A percentile compares a stretch with the other conserved stretches of the same genome.
Evolutionary conservation across 1,140 invertebrate species (phyloP).

Genomic region (Penaeus vannamei): DNA sequence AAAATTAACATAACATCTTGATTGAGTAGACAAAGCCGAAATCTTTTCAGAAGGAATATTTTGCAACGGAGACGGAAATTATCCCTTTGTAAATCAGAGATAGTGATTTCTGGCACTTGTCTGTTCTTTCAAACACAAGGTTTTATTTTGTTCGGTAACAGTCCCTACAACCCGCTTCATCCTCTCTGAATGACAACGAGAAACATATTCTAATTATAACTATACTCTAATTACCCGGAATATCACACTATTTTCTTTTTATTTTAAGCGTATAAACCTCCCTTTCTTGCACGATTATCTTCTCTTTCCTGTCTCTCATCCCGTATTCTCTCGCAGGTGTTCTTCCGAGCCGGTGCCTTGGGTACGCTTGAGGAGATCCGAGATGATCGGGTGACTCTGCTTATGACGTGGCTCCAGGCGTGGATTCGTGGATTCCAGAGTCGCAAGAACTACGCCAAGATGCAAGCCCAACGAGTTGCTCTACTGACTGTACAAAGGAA

Average conservation of each 20-base stretch:
- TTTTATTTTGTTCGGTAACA: too few species aligned
- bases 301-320: neutral
- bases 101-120: too few species aligned
- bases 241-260: neutral
- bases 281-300: neutral
- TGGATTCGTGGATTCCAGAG: conserved; percentile 88
- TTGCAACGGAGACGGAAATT: too few species aligned
- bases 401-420: conserved; percentile 98
- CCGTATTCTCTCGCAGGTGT: conserved; percentile 81
- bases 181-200: too few species aligned
- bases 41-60: too few species aligned
- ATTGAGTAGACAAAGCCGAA: too few species aligned
- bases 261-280: neutral
- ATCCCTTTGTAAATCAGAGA: too few species aligned
- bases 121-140: too few species aligned
- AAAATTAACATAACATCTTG: too few species aligned
- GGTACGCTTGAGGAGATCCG: conserved; percentile 99
- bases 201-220: too few species aligned
- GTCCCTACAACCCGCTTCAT: too few species aligned
- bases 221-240: too few species aligned
- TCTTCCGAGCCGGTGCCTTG: conserved; percentile 99
- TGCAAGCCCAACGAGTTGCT: conserved; percentile 97
- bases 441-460: conserved; percentile 94
- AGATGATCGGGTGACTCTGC: conserved; percentile 98
- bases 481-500: conserved; percentile 98